Evolutionary conservation across 2,888 invertebrate species (phyloP), one percentile per base, ranked within the genome.

Genomic region (Rhagonycha fulva): DNA sequence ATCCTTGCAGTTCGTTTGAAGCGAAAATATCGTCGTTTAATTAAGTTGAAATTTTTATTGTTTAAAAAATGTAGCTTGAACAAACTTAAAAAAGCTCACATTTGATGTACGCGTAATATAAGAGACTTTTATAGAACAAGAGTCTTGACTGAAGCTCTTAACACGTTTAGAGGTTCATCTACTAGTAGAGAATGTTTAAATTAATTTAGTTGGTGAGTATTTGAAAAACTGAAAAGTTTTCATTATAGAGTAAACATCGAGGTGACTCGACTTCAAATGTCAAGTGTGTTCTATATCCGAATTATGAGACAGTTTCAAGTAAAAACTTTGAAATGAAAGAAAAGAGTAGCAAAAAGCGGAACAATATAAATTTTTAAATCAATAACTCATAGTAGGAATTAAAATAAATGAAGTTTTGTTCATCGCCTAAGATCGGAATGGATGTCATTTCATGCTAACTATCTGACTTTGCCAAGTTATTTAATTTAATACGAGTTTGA

Each of bases 381-480:
- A 47, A 47, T 47, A 47, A 47, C 47, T 47, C 47, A n/a, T n/a
- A 47, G 47, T n/a, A 47, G 47, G n/a, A 47, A 47, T 47, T 47
- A 47, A n/a, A 47, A 47, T 47, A 47, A 47, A 47, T 47, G 47
- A 47, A 47, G 47, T 47, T 47, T 47, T 47, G n/a, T 47, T 47
- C 47, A 47, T n/a, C 47, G 47, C 47, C 47, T 47, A 47, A 47
- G 47, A 47, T 47, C 47, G 47, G n/a, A 47, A 47, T 47, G 47
- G 47, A 47, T 47, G n/a, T 47, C 47, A 47, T 47, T 47, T n/a
- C 12, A 47, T 47, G n/a, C 63, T 66, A 26, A 66, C 23, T 66
- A 66, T 66, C 26, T 66, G 63, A 26, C 63, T 66, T 66, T 66
- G 63, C 63, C 63, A 66, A 66, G 63, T 66, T 66, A 66, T 66